Conservation (phyloP, 2,888 invertebrate genomes). For the Scelioninae gen. 2 region DNA sequence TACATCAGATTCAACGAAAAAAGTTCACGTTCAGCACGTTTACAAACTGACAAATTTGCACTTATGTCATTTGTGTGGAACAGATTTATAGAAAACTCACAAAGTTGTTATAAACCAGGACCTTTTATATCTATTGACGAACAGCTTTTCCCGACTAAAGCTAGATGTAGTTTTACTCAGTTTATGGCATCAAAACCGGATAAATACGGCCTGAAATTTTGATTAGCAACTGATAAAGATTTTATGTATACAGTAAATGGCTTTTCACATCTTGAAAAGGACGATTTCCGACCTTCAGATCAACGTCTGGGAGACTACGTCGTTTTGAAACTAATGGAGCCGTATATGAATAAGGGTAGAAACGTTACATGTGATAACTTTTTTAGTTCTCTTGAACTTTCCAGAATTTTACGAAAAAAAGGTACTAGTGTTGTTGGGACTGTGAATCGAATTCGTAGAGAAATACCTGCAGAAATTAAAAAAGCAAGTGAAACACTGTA, state of each 20-base stretch:
- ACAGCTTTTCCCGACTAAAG: conserved; percentile 64
- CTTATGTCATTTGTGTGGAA: conserved; percentile 47
- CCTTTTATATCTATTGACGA: conserved; percentile 56
- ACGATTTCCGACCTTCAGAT: too few species aligned
- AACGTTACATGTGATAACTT: conserved; percentile 47
- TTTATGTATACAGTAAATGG: too few species aligned
- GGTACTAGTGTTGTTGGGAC: conserved; percentile 33
- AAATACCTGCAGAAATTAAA: conserved; percentile 16
- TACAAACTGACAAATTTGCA: conserved; percentile 47
- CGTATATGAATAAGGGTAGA: conserved; percentile 45
- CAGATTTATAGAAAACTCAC: conserved; percentile 46
- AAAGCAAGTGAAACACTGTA: conserved; percentile 14
- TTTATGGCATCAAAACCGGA: conserved; percentile 59
- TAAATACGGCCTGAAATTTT: conserved; percentile 62
- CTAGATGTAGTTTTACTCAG: conserved; percentile 48
- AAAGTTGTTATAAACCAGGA: conserved; percentile 48
- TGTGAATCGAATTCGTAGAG: conserved; percentile 7
- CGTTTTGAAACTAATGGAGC: conserved; percentile 56
- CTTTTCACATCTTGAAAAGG: too few species aligned
- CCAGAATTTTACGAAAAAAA: conserved; percentile 4
- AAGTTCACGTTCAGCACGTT: conserved; percentile 29
- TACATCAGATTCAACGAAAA: conserved; percentile 50
- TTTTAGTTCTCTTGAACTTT: conserved; percentile 41
- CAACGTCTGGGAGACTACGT: conserved; percentile 54
- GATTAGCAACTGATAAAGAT: conserved; percentile 53